Conservation (phyloP, 1,140 invertebrate genomes). For the Protaetia brevitarsis region DNA sequence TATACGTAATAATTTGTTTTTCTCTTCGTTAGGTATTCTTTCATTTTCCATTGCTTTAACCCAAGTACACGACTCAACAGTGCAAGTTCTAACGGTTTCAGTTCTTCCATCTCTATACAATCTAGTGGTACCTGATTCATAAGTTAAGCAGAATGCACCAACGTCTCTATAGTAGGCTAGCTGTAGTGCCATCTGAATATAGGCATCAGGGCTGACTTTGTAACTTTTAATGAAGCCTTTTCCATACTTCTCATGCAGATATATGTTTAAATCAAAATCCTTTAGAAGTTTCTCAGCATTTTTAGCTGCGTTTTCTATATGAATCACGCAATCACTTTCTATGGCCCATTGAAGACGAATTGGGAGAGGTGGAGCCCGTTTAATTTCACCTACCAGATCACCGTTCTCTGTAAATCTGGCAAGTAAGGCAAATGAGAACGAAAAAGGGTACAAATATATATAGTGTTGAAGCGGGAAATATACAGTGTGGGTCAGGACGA, state of each 20-base stretch:
- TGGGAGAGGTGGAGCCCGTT: constrained; percentile 74
- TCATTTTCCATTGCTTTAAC: constrained; percentile 85
- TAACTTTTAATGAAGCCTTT: constrained; percentile 94
- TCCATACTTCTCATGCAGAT: constrained; percentile 81
- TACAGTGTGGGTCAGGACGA: too few relatives aligned
- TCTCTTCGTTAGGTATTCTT: constrained; percentile 59
- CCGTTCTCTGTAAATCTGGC: constrained; percentile 77
- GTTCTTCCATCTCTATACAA: constrained; percentile 95
- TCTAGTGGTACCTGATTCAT: constrained; percentile 98
- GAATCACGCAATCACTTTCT: constrained; percentile 57
- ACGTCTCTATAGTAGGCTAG: constrained; percentile 91
- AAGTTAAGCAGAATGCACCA: constrained; percentile 90
- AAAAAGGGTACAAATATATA: neutral
- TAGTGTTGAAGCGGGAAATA: neutral
- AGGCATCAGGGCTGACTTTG: constrained; percentile 90
- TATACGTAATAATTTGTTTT: constrained; percentile 63
- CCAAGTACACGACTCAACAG: constrained; percentile 87
- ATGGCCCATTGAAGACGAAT: constrained; percentile 86
- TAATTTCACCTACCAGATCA: constrained; percentile 70
- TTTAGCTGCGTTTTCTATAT: constrained; percentile 65
- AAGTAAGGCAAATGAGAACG: neutral
- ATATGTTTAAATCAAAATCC: constrained; percentile 85
- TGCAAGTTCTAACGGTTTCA: constrained; percentile 95
- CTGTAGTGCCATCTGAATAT: constrained; percentile 93
- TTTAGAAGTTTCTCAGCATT: constrained; percentile 59